A percentile compares a stretch with the other conserved stretches of the same genome.
Evolutionary conservation across 1,140 invertebrate species (phyloP).

Genomic region (Lordiphosa clarofinis): DNA sequence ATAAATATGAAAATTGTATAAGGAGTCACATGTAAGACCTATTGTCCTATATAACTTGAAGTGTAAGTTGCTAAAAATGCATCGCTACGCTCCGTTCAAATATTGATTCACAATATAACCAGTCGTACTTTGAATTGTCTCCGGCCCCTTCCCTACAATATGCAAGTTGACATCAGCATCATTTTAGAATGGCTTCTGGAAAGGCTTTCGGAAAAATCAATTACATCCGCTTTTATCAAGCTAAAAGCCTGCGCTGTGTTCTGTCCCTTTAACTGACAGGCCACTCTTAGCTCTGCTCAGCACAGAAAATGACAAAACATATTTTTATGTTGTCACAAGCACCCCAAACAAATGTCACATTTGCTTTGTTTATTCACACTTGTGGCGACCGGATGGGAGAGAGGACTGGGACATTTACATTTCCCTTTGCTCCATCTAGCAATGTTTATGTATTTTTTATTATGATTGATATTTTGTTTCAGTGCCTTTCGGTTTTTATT

Average conservation of each 20-base stretch:
- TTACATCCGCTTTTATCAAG: constrained; percentile 4
- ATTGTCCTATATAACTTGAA: too few relatives aligned
- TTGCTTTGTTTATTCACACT: constrained; percentile 14
- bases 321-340: constrained; percentile 16
- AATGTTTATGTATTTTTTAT: constrained; percentile 22
- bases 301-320: constrained; percentile 14
- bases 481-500: constrained; percentile 4
- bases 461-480: constrained; percentile 20
- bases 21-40: too few relatives aligned
- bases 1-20: too few relatives aligned
- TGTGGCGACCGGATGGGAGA: background rate
- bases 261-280: background rate
- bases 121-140: too few relatives aligned
- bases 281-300: constrained; percentile 5
- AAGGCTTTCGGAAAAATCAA: constrained; percentile 5
- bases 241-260: constrained; percentile 5
- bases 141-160: too few relatives aligned
- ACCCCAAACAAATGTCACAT: constrained; percentile 14
- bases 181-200: too few relatives aligned
- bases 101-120: too few relatives aligned
- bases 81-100: too few relatives aligned
- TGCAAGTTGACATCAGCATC: too few relatives aligned
- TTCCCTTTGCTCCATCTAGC: constrained; percentile 8
- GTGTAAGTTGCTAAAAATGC: too few relatives aligned
- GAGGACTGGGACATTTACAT: constrained; percentile 7